Evolutionary conservation across 1,140 invertebrate species (phyloP).

Genomic region (Steinernema khuongi): DNA sequence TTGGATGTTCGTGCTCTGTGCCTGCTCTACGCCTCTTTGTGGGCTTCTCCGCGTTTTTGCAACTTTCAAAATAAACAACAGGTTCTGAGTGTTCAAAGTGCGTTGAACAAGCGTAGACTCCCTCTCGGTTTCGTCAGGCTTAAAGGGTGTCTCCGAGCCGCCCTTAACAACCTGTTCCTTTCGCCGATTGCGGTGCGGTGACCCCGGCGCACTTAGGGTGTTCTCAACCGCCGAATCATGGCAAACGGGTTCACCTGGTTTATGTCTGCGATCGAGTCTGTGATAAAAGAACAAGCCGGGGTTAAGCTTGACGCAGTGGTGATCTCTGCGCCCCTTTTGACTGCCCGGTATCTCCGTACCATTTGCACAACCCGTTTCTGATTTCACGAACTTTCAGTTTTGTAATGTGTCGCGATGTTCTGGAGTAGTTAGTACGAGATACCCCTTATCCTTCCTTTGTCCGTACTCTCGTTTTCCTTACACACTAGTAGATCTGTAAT

Average conservation of each 20-base stretch:
- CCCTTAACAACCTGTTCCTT: conserved; percentile 8
- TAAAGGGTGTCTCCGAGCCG: neutral
- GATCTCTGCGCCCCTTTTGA: neutral
- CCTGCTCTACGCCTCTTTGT: neutral
- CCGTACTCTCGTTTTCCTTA: too few relatives aligned
- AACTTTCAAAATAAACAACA: neutral
- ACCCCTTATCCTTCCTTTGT: too few relatives aligned
- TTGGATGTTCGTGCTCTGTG: neutral
- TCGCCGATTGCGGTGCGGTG: neutral
- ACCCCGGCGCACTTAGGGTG: neutral
- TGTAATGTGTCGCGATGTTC: too few relatives aligned
- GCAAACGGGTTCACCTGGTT: conserved; percentile 6
- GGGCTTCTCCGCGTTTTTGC: neutral
- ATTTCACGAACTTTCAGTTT: too few relatives aligned
- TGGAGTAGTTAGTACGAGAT: too few relatives aligned
- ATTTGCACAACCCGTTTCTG: too few relatives aligned
- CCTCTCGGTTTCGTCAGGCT: neutral
- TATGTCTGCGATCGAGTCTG: neutral
- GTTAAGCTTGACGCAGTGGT: neutral
- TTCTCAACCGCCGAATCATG: neutral
- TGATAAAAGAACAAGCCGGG: conserved; percentile 1
- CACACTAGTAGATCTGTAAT: too few relatives aligned
- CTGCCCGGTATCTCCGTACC: too few relatives aligned
- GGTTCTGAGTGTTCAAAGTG: conserved; percentile 5
- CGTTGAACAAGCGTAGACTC: neutral